Percentiles rank a stretch among this genome's conserved stretches.
These are phyloP conservation scores for Heliconius cydno DNA, from an alignment of 2,888 invertebrate genomes.

Conservation along the genomic window DNA sequence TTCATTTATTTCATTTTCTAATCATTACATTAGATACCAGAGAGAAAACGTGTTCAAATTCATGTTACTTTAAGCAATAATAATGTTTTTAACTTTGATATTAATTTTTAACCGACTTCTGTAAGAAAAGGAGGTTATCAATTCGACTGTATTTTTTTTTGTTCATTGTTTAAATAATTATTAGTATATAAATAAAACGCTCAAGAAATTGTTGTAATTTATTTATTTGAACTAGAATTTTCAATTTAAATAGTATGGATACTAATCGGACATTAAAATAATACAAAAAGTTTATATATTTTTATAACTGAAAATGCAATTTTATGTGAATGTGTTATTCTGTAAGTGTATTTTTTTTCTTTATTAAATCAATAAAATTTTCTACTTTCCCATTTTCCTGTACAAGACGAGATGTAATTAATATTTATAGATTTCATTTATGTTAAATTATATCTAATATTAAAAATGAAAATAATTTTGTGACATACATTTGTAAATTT, in stretches of 20 bases:
- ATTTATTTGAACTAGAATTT: neutral
- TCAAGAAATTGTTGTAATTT: neutral
- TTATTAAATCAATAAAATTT: neutral
- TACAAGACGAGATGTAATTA: neutral
- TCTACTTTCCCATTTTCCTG: neutral
- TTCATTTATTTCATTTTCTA: neutral
- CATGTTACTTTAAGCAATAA: slow-evolving; percentile 19
- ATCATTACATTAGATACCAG: neutral
- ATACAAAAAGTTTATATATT: neutral
- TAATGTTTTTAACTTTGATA: slow-evolving; percentile 12
- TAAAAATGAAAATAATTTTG: neutral
- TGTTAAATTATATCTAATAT: slow-evolving; percentile 1
- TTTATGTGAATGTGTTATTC: neutral
- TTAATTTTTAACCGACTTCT: too few relatives aligned
- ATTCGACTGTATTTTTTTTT: too few relatives aligned
- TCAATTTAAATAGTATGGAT: neutral
- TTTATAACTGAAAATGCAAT: neutral
- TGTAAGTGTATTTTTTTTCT: neutral
- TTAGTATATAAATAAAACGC: neutral
- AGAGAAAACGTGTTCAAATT: neutral
- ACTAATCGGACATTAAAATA: neutral
- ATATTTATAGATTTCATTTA: neutral
- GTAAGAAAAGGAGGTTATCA: too few relatives aligned
- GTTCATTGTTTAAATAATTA: slow-evolving; percentile 1
- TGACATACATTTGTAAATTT: slow-evolving; percentile 10